phyloP scores from a whole-genome alignment of 2,113 vertebrate species.

The Trogon melanurus region DNA sequence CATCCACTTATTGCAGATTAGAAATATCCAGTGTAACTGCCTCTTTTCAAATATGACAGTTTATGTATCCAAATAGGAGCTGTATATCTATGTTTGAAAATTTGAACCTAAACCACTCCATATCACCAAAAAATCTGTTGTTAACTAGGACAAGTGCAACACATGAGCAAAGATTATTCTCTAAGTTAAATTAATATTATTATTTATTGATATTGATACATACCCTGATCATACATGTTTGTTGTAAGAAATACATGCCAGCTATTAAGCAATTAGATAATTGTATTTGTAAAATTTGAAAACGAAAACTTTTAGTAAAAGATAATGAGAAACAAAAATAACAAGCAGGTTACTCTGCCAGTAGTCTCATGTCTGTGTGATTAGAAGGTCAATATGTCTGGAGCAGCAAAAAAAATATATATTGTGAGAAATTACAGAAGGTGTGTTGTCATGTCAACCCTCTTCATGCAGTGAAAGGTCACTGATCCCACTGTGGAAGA shows the following conservation, averaged over 20 bases:
- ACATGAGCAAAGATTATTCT: not conserved
- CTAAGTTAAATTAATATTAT: not conserved
- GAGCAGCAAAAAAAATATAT: conserved; percentile 9
- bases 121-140: not conserved
- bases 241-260: not conserved
- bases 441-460: conserved; percentile 8
- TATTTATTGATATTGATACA: not conserved
- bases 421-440: conserved; percentile 27
- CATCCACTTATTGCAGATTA: not conserved
- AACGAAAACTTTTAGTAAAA: not conserved
- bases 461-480: conserved; percentile 46
- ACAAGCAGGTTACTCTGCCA: not conserved
- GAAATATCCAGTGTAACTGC: not conserved
- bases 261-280: not conserved
- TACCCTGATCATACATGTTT: not conserved
- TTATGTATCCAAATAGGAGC: not conserved
- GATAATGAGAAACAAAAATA: not conserved
- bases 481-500: conserved; percentile 9
- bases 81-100: not conserved
- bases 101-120: not conserved
- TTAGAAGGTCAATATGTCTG: conserved; percentile 14
- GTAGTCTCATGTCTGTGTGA: not conserved
- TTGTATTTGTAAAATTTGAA: not conserved
- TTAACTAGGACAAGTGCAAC: not conserved
- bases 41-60: not conserved